phyloP scores from a whole-genome alignment of 2,113 vertebrate genomes.

The Scalopus aquaticus region DNA sequence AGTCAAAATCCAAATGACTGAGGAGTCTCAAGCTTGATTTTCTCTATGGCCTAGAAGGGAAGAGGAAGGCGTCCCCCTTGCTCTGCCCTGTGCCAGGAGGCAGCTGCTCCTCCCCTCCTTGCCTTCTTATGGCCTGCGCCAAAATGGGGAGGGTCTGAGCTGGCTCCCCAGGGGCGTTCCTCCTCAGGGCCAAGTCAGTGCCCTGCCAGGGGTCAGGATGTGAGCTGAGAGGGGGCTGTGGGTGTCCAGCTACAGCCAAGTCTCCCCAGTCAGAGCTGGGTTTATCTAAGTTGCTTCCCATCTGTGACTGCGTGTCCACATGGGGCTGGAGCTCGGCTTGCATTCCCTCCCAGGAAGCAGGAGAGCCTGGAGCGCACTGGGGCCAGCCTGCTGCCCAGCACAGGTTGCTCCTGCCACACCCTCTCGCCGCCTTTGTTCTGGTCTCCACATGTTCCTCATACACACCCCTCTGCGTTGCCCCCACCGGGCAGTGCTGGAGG shows the following conservation, averaged over 20 bases:
- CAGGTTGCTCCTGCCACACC: neutral
- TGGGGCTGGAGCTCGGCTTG: neutral
- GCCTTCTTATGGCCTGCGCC: neutral
- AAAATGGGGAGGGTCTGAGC: neutral
- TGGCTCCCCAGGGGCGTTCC: neutral
- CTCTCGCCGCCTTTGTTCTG: slow-evolving; percentile 53
- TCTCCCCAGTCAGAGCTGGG: neutral
- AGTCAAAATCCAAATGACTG: neutral
- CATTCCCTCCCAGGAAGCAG: neutral
- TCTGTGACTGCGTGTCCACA: neutral
- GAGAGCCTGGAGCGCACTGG: neutral
- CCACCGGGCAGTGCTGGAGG: neutral
- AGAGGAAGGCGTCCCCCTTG: neutral
- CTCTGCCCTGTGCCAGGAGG: neutral
- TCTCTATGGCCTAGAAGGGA: neutral
- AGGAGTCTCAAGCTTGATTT: neutral
- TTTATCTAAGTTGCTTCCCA: neutral
- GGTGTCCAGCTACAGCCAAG: neutral
- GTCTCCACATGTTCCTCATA: neutral
- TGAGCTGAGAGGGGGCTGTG: neutral
- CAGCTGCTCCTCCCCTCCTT: neutral
- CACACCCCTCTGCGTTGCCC: neutral
- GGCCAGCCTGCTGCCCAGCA: neutral
- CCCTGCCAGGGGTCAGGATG: neutral
- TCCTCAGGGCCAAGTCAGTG: neutral